phyloP scores from a whole-genome alignment of 2,113 vertebrate genomes.

The Cheilinus undulatus region DNA sequence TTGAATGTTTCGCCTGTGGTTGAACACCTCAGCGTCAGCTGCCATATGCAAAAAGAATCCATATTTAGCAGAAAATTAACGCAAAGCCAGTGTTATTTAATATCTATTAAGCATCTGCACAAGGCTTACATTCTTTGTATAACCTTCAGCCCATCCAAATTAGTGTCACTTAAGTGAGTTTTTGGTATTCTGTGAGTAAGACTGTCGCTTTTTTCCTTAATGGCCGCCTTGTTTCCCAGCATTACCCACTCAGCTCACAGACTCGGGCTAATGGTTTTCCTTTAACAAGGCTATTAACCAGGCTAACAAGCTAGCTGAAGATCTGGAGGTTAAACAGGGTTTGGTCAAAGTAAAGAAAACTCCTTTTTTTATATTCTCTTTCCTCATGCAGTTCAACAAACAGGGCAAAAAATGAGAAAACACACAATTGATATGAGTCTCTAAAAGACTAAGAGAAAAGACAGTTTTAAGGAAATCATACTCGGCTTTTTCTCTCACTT shows the following conservation, averaged over 20 bases:
- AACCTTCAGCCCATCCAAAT: neutral
- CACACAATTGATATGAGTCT: neutral
- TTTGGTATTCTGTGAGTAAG: neutral
- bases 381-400: neutral
- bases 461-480: neutral
- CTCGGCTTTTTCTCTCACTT: neutral
- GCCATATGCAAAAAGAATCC: neutral
- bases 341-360: neutral
- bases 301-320: neutral
- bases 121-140: constrained; percentile 8
- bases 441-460: neutral
- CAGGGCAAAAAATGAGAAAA: neutral
- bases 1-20: neutral
- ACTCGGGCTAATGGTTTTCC: neutral
- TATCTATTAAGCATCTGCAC: neutral
- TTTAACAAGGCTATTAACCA: neutral
- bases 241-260: neutral
- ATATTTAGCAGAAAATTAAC: neutral
- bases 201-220: neutral
- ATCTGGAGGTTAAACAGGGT: neutral
- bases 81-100: neutral
- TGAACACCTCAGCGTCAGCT: neutral
- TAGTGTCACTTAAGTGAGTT: neutral
- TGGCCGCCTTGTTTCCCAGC: neutral
- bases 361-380: neutral